Base-by-base conservation (phyloP, 1,140 invertebrate species). In the Aculops lycopersici region DNA sequence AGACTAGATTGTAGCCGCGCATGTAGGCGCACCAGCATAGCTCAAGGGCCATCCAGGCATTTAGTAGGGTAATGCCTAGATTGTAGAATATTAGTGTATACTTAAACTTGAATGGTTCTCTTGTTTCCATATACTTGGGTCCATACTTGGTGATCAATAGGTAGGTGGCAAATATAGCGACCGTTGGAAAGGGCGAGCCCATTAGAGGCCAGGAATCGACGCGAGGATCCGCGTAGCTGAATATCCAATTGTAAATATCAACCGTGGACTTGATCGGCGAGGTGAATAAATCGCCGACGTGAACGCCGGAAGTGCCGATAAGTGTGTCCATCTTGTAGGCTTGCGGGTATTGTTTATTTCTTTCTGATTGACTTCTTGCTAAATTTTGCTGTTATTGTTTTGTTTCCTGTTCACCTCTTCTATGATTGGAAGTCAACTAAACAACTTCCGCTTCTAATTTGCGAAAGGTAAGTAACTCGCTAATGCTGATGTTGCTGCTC, bases 1-100 rank as follows among this genome's bases (percentile, higher is more conserved):
- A 90, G 15, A 73, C 69, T 53, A 80, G 78, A 54, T 71, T 86
- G 53, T 88, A 90, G 41, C 68, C 66, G 41, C 78, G 58, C 50
- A 67, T 67, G 36, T 67, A 70, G 15, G 76, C 51, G 70, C 20
- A 73, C 67, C 39, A 70, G 62, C 42, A 71, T 21, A 86, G 51
- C 66, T 31, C 24, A 31, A 8, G n/a, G 24, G 24, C 24, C 24
- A 31, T 31, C 24, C 24, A 31, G n/a, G 8, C 24, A n/a, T 31
- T 31, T n/a, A 31, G n/a, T n/a, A 31, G n/a, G 8, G 24, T 31
- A 31, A 31, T 31, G 24, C 24, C 24, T n/a, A 31, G 8, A 31
- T 31, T 31, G 24, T 31, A 31, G n/a, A 31, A n/a, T 8, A 31
- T 31, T 8, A 31, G 24, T n/a, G 24, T 8, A 31, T 31, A 31